phyloP scores from a whole-genome alignment of 2,888 invertebrate genomes.

The Thereva unica region DNA sequence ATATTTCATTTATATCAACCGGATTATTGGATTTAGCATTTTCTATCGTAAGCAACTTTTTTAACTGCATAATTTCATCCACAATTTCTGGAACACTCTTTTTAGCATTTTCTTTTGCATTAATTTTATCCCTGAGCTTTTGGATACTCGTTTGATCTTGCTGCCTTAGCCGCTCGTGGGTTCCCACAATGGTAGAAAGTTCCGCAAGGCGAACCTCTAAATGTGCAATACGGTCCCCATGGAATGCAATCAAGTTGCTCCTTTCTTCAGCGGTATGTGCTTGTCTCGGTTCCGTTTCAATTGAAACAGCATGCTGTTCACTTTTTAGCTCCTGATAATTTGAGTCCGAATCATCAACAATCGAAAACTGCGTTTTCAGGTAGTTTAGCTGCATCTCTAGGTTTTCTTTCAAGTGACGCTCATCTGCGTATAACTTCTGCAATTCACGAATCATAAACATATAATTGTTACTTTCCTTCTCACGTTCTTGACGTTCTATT shows the following conservation, averaged over 20 bases:
- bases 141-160: too few relatives aligned
- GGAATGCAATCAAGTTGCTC: conserved; percentile 68
- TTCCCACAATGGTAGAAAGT: too few relatives aligned
- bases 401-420: conserved; percentile 73
- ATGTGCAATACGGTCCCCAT: conserved; percentile 75
- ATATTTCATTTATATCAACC: conserved; percentile 63
- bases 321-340: too few relatives aligned
- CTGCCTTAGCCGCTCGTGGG: too few relatives aligned
- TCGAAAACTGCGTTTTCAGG: conserved; percentile 58
- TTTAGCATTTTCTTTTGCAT: too few relatives aligned
- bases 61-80: conserved; percentile 54
- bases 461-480: conserved; percentile 77
- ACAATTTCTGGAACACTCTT: too few relatives aligned
- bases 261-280: conserved; percentile 66
- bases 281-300: too few relatives aligned
- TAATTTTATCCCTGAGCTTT: too few relatives aligned
- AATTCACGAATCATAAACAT: conserved; percentile 78
- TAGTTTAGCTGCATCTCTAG: conserved; percentile 68
- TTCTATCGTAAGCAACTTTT: conserved; percentile 64
- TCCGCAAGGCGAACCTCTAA: conserved; percentile 65
- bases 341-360: conserved; percentile 46
- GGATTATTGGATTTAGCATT: conserved; percentile 66
- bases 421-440: conserved; percentile 74
- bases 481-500: conserved; percentile 50
- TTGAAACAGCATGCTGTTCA: too few relatives aligned